A percentile compares a stretch with the other conserved stretches of the same genome.
phyloP scores from a whole-genome alignment of 1,140 invertebrate genomes.

The Parapsyche elsis region DNA sequence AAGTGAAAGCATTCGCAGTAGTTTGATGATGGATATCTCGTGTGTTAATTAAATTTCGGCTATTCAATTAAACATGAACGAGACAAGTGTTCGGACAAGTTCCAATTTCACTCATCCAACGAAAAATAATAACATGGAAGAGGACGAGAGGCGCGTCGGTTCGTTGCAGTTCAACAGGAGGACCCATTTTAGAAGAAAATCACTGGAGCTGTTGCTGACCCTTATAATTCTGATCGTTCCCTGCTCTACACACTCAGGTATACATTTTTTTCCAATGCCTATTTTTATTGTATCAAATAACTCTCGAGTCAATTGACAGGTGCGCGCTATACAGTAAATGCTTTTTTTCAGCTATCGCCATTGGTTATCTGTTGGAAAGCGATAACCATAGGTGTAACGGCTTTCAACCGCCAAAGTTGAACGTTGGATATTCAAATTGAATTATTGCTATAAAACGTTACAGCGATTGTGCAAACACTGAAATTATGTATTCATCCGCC shows the following conservation, averaged over 20 bases:
- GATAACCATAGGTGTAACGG: neutral
- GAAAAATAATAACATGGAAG: conserved; percentile 7
- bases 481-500: neutral
- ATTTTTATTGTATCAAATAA: neutral
- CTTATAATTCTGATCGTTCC: conserved; percentile 36
- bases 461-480: neutral
- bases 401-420: too few relatives aligned
- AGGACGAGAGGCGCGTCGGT: neutral
- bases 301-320: neutral
- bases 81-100: neutral
- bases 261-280: conserved; percentile 11
- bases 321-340: neutral
- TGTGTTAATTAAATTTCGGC: neutral
- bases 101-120: neutral
- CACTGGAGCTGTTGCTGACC: conserved; percentile 34
- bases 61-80: neutral
- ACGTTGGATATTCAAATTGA: neutral
- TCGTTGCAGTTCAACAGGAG: neutral
- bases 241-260: conserved; percentile 47
- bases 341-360: too few relatives aligned
- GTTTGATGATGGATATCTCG: neutral
- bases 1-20: neutral
- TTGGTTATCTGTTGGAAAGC: too few relatives aligned
- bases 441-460: neutral
- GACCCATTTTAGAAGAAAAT: neutral